Evolutionary conservation across 2,113 vertebrate genomes (phyloP), one percentile per base, ranked within the genome.

Genomic region (Trematomus loennbergii): DNA sequence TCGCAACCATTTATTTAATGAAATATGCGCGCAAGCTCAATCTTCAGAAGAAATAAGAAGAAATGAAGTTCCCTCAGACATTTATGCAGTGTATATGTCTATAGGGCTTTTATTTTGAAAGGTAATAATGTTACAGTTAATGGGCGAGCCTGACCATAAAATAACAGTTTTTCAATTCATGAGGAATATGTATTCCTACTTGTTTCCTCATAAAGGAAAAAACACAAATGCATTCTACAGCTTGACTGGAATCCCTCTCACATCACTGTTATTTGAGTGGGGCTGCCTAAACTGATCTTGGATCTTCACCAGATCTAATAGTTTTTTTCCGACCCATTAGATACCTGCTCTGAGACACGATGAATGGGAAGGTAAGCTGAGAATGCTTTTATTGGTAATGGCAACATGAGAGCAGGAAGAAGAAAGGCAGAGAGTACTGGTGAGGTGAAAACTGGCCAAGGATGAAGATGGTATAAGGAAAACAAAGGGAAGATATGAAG

Each of bases 251-350:
- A 62, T 18, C 40, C n/a, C 49, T 36, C 60, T 45, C 22, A 49
- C 18, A 40, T 45, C 16, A 15, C 33, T 69, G 62, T 48, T 65
- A 54, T 82, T 53, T 72, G 79, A 75, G 74, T 33, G 0, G 0
- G 25, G 22, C 22, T 52, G 57, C 43, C 57, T 75, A 20, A 81
- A 54, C 55, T 25, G n/a, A 78, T 73, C 36, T 40, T 4, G 18
- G 62, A 52, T 72, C 52, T 75, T 53, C 36, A 49, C 57, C 20
- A 68, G 71, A 78, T 78, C 77, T 75, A 52, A 74, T 52, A 48
- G 54, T 68, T 48, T 65, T 61, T 62, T 80, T 52, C 25, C 59
- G 16, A 36, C 40, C 60, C 49, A 1, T 59, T 74, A 45, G 5
- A 71, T 63, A 0, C 61, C 17, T n/a, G 67, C 45, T 58, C 36